A percentile compares a stretch with the other conserved stretches of the same genome.
Evolutionary conservation across 2,888 invertebrate genomes (phyloP).

Genomic region (Eupsilia transversa): DNA sequence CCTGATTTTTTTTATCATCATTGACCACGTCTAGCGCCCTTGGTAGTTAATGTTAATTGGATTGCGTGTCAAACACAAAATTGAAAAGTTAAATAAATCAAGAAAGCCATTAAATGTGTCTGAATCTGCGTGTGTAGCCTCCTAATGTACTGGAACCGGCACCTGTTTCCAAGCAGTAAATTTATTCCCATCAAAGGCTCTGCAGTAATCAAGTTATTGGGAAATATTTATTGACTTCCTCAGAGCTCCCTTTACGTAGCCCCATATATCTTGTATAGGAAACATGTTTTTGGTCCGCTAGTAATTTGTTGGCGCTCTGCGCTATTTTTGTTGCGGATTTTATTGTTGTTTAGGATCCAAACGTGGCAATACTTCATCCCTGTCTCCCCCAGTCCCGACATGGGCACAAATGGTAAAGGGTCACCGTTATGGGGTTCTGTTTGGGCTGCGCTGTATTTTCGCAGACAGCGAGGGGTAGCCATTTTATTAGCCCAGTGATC

Average conservation of each 20-base stretch:
- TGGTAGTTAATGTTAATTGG: constrained; percentile 41
- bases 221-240: constrained; percentile 76
- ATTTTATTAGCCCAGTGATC: constrained; percentile 84
- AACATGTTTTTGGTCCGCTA: constrained; percentile 73
- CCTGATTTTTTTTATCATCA: constrained; percentile 49
- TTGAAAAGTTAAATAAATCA: constrained; percentile 59
- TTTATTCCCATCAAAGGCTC: constrained; percentile 71
- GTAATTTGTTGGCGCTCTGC: constrained; percentile 75
- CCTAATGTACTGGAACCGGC: constrained; percentile 52
- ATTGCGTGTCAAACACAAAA: constrained; percentile 44
- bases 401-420: constrained; percentile 71
- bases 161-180: constrained; percentile 69
- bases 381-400: constrained; percentile 56
- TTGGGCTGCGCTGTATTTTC: constrained; percentile 78
- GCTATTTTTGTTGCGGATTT: constrained; percentile 76
- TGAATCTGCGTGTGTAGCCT: constrained; percentile 41
- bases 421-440: constrained; percentile 74
- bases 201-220: constrained; percentile 77
- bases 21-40: constrained; percentile 15
- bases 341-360: constrained; percentile 78
- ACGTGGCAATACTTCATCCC: constrained; percentile 69
- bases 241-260: constrained; percentile 63
- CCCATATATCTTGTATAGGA: constrained; percentile 72
- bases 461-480: constrained; percentile 74
- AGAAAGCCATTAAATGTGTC: constrained; percentile 43